A percentile compares a stretch with the other conserved stretches of the same genome.
Evolutionary conservation across 2,797 vertebrate species (phyloP).

Genomic region (Rhodeus uyekii): DNA sequence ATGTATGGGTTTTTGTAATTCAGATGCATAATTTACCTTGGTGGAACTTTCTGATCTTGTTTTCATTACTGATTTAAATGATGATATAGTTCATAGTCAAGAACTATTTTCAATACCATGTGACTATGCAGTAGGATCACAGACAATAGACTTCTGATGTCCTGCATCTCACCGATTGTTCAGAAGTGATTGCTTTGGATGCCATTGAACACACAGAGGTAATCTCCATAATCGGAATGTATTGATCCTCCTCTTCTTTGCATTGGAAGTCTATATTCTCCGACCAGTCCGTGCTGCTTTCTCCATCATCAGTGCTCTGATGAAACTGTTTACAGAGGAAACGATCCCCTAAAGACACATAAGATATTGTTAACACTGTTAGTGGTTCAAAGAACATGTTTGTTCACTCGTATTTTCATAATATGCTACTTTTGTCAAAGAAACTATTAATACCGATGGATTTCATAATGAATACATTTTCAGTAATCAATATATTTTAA

Average conservation of each 20-base stretch:
- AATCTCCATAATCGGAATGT: slow-evolving; percentile 77
- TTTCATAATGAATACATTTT: not conserved
- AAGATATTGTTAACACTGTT: not conserved
- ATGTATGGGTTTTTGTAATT: not conserved
- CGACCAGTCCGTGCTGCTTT: slow-evolving; percentile 49
- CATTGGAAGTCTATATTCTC: slow-evolving; percentile 55
- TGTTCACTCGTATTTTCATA: not conserved
- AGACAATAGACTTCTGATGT: slow-evolving; percentile 4
- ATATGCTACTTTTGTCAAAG: not conserved
- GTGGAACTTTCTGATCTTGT: not conserved
- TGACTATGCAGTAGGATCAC: not conserved
- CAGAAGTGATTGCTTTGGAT: slow-evolving; percentile 50
- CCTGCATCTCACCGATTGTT: slow-evolving; percentile 58
- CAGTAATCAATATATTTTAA: not conserved
- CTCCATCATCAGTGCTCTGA: slow-evolving; percentile 55
- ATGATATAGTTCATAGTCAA: not conserved
- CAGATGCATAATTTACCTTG: not conserved
- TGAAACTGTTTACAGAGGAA: slow-evolving; percentile 46
- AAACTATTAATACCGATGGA: not conserved
- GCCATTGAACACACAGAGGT: slow-evolving; percentile 77
- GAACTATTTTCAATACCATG: not conserved
- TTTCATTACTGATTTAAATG: not conserved
- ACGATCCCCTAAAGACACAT: slow-evolving; percentile 46
- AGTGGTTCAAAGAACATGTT: not conserved
- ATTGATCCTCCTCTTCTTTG: slow-evolving; percentile 76